phyloP scores from a whole-genome alignment of 2,888 invertebrate genomes.

The Agonum fuliginosum region DNA sequence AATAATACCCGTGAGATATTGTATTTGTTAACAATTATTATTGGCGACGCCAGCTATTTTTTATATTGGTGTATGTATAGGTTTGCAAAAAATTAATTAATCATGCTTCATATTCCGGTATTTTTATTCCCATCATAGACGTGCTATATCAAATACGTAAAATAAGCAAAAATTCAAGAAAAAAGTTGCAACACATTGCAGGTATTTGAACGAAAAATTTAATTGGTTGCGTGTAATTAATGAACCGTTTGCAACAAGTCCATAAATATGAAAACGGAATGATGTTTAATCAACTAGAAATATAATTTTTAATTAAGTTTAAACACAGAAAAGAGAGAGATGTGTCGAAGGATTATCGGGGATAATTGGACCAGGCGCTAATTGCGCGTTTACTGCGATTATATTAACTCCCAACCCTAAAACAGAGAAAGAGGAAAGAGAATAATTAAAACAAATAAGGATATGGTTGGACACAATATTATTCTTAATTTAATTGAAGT shows the following conservation, averaged over 20 bases:
- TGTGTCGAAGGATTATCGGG: slow-evolving; percentile 29
- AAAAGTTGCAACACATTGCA: slow-evolving; percentile 7
- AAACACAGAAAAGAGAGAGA: slow-evolving; percentile 25
- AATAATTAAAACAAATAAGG: no score
- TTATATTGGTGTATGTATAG: no score
- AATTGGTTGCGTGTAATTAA: slow-evolving; percentile 15
- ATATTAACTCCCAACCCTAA: not conserved
- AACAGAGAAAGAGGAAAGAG: no score
- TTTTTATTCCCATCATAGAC: not conserved
- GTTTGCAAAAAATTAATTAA: not conserved
- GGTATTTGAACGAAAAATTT: not conserved
- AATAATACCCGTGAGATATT: no score
- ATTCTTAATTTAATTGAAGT: no score
- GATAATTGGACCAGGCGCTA: slow-evolving; percentile 19
- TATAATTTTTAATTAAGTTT: slow-evolving; percentile 56
- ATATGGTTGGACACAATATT: no score
- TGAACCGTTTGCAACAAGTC: not conserved
- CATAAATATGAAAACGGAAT: not conserved
- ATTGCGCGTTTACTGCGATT: slow-evolving; percentile 39
- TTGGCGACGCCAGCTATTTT: no score
- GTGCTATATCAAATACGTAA: not conserved
- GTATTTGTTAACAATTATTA: no score
- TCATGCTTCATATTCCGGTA: not conserved
- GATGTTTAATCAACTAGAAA: slow-evolving; percentile 43
- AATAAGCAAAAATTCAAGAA: slow-evolving; percentile 9